phyloP scores from a whole-genome alignment of 2,797 vertebrate species.

The Lithobates pipiens region DNA sequence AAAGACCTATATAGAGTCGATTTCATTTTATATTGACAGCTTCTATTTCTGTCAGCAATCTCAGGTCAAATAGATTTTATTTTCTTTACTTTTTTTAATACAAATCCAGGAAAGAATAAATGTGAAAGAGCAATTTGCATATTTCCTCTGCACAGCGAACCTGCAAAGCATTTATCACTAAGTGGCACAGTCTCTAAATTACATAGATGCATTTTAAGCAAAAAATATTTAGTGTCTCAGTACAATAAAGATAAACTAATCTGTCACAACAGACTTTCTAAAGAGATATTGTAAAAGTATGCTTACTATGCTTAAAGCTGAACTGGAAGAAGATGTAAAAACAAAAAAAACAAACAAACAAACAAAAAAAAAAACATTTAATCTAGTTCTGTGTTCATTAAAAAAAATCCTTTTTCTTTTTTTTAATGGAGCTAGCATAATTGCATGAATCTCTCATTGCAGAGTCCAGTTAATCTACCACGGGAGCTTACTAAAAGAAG shows the following conservation, averaged over 20 bases:
- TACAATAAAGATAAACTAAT: slow-evolving; percentile 63
- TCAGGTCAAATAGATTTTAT: slow-evolving; percentile 35
- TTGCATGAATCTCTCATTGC: no score
- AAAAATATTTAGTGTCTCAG: slow-evolving; percentile 64
- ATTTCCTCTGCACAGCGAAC: slow-evolving; percentile 32
- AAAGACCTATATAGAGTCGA: slow-evolving; percentile 60
- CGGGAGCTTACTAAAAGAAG: no score
- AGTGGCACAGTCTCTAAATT: slow-evolving; percentile 65
- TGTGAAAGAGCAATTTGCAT: slow-evolving; percentile 64
- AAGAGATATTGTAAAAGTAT: slow-evolving; percentile 5
- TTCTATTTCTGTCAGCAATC: slow-evolving; percentile 62
- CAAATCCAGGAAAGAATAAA: slow-evolving; percentile 54
- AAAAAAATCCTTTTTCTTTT: no score
- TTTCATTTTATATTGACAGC: slow-evolving; percentile 62
- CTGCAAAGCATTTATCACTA: slow-evolving; percentile 39
- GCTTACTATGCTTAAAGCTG: slow-evolving; percentile 48
- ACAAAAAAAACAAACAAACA: no score
- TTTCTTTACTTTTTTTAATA: slow-evolving; percentile 3
- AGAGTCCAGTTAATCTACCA: no score
- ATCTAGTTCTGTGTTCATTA: background rate
- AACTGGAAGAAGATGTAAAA: background rate
- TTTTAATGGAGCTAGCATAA: no score
- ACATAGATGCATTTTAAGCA: slow-evolving; percentile 62
- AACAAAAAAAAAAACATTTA: background rate
- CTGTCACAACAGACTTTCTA: slow-evolving; percentile 60